A percentile compares a stretch with the other conserved stretches of the same genome.
These are phyloP conservation scores for Phyllopteryx taeniolatus DNA, from an alignment of 2,113 vertebrate genomes.

Conservation along the genomic window DNA sequence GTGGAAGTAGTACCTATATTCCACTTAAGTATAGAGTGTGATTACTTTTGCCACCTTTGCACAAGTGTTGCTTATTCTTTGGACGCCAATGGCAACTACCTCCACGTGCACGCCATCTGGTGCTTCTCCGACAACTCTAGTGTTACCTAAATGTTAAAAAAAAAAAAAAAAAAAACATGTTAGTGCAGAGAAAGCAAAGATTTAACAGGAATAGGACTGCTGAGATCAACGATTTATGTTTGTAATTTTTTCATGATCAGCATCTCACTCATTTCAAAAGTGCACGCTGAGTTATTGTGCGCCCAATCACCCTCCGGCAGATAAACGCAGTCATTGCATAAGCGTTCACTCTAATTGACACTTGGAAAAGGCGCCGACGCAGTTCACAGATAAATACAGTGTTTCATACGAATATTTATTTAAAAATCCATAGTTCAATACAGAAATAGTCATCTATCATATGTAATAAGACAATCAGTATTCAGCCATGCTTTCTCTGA, in stretches of 20 bases:
- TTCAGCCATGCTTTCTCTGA: constrained; percentile 85
- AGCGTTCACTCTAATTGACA: constrained; percentile 7
- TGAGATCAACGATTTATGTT: not conserved
- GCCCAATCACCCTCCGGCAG: constrained; percentile 35
- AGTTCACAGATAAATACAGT: not conserved
- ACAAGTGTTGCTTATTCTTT: not conserved
- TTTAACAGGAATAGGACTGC: not conserved
- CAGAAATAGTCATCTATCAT: constrained; percentile 80
- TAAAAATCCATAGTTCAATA: constrained; percentile 75
- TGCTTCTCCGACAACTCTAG: not conserved
- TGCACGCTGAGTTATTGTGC: constrained; percentile 14
- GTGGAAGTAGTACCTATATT: too few relatives aligned
- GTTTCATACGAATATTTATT: constrained; percentile 79
- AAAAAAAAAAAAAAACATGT: constrained; percentile 13
- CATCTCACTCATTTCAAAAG: not conserved
- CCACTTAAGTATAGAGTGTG: not conserved
- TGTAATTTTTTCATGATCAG: constrained; percentile 12
- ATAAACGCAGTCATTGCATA: not conserved
- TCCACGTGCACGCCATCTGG: not conserved
- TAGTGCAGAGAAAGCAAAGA: constrained; percentile 15
- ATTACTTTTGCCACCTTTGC: not conserved
- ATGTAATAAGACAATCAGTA: constrained; percentile 76
- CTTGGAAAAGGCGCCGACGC: constrained; percentile 14
- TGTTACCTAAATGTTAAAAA: not conserved
- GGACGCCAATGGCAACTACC: not conserved